A percentile compares a stretch with the other conserved stretches of the same genome.
These are phyloP conservation scores for Synergus gifuensis DNA, from an alignment of 2,888 invertebrate genomes.

Conservation along the genomic window DNA sequence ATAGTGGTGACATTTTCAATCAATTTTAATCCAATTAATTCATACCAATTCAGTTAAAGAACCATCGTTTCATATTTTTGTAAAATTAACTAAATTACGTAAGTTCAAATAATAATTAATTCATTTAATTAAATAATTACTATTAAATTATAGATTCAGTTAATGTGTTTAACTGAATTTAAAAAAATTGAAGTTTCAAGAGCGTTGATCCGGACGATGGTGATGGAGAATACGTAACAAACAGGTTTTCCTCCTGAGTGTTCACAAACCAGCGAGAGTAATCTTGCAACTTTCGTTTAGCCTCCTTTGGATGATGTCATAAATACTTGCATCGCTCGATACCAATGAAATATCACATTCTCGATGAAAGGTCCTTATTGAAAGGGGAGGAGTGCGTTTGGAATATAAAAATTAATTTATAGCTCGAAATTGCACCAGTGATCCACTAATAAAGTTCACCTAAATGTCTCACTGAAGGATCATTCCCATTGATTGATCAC, in stretches of 20 bases:
- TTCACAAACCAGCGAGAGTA: slow-evolving; percentile 67
- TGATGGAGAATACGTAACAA: slow-evolving; percentile 56
- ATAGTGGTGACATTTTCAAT: too few relatives aligned
- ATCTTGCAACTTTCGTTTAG: slow-evolving; percentile 74
- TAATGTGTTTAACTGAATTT: not conserved
- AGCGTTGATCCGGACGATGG: slow-evolving; percentile 38
- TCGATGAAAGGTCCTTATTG: slow-evolving; percentile 21
- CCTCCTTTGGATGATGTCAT: slow-evolving; percentile 72
- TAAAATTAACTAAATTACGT: too few relatives aligned
- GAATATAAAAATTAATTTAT: slow-evolving; percentile 13
- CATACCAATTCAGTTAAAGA: too few relatives aligned
- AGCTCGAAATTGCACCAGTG: not conserved
- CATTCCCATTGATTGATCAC: too few relatives aligned
- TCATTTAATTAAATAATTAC: not conserved
- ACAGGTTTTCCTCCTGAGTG: slow-evolving; percentile 61
- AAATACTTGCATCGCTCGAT: slow-evolving; percentile 67
- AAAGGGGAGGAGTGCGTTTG: slow-evolving; percentile 4
- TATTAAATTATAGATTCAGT: not conserved
- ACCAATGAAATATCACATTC: slow-evolving; percentile 58
- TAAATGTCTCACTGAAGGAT: not conserved
- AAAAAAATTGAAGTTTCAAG: slow-evolving; percentile 18
- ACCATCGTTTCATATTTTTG: too few relatives aligned
- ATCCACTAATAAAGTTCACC: slow-evolving; percentile 21
- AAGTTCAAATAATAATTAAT: too few relatives aligned
- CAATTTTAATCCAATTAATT: too few relatives aligned